Base-by-base conservation (phyloP, 1,140 invertebrate species). In the Bombus superbus region DNA sequence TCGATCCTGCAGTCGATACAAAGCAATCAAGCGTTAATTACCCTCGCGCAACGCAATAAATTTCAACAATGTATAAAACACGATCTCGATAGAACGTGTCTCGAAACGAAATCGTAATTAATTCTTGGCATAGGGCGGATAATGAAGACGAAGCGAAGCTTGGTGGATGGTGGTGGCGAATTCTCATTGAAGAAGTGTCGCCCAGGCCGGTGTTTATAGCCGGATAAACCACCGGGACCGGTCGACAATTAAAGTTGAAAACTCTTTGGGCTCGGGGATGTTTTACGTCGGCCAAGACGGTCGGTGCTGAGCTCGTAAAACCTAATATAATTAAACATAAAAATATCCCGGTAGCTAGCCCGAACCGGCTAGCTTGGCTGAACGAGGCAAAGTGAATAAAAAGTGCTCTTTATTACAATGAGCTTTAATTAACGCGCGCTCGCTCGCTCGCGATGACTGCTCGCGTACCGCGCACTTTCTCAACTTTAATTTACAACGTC, bases 371-470 rank as follows among this genome's bases (percentile, higher is more conserved):
- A 72, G 86, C 83, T 73, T 76, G 87, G 69, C 73, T 87, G 89
- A 91, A 88, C 86, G 89, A 90, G 86, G 83, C 86, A 87, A 89
- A 87, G 90, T 85, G 92, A 92, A 92, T 90, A 92, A 93, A 93
- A 92, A 92, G 88, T 86, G 87, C 86, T 93, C 92, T 93, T 93
- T 93, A 93, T 93, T 93, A 93, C 92, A 93, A 93, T 93, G 91
- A 93, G 92, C 92, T 92, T 93, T 93, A 93, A 93, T 93, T 93
- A 93, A 93, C 92, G 92, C 88, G 86, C 83, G 86, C 57, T 42
- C 69, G 74, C 64, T 62, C 64, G 32, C 64, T 64, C 22, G 38
- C 90, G 90, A 92, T 92, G 90, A 92, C 91, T 91, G 83, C 86
- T 89, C 86, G 86, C 90, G 75, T 85, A 89, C 40, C 77, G 85